Evolutionary conservation across 1,140 invertebrate genomes (phyloP).

Genomic region (Gonioctena quinquepunctata): DNA sequence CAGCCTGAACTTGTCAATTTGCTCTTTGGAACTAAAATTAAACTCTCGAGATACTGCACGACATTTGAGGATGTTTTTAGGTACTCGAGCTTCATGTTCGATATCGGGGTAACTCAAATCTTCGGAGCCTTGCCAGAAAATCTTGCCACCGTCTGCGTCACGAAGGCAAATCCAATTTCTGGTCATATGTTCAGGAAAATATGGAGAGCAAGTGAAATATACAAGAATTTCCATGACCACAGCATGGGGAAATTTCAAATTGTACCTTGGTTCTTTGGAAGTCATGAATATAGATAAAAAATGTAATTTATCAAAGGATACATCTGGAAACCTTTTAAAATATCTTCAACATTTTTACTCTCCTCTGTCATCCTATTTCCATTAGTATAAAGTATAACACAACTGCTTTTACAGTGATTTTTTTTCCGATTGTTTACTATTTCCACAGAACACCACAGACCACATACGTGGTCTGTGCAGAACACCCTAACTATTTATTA

Average conservation of each 20-base stretch:
- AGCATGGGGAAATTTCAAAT: too few species aligned
- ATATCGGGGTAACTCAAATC: slow-evolving; percentile 90
- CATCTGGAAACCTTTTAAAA: slow-evolving; percentile 65
- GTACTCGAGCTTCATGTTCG: slow-evolving; percentile 95
- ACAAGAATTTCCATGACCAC: background rate
- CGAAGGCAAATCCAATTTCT: slow-evolving; percentile 99
- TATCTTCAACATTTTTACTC: slow-evolving; percentile 56
- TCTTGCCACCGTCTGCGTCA: slow-evolving; percentile 93
- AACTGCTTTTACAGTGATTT: too few species aligned
- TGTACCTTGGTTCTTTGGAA: background rate
- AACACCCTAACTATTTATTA: background rate
- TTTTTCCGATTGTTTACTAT: too few species aligned
- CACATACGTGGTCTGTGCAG: too few species aligned
- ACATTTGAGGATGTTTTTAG: slow-evolving; percentile 95
- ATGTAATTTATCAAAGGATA: slow-evolving; percentile 56
- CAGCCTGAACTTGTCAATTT: slow-evolving; percentile 95
- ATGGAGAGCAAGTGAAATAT: background rate
- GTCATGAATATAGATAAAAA: slow-evolving; percentile 3
- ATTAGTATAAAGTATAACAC: too few species aligned
- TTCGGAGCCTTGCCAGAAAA: slow-evolving; percentile 97
- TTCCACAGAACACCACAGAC: too few species aligned
- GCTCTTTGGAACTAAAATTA: slow-evolving; percentile 96
- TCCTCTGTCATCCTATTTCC: slow-evolving; percentile 51
- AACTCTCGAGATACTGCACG: slow-evolving; percentile 95
- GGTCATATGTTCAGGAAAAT: slow-evolving; percentile 17